Conservation (phyloP, 2,113 vertebrate species). For the Murina feae region DNA sequence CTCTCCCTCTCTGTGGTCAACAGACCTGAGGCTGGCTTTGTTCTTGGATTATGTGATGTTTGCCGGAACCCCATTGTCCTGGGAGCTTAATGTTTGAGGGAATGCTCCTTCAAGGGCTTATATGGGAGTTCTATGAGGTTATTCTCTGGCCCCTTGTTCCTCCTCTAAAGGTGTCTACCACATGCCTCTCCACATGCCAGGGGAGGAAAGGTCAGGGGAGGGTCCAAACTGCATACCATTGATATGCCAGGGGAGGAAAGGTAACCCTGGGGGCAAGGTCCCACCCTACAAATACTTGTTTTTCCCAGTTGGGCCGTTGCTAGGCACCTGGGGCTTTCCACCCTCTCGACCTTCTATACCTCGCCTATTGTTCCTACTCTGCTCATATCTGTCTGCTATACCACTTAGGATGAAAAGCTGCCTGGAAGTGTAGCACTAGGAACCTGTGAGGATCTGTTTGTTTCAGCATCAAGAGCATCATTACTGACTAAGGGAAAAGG, state of each 20-base stretch:
- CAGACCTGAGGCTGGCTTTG: neutral
- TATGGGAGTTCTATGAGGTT: neutral
- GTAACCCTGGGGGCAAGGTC: neutral
- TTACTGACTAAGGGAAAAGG: neutral
- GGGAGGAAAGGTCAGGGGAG: neutral
- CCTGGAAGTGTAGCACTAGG: neutral
- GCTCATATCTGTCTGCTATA: neutral
- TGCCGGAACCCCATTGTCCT: neutral
- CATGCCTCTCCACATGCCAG: too few species aligned
- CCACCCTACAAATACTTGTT: neutral
- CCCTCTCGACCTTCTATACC: neutral
- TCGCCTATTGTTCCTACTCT: neutral
- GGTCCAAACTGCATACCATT: neutral
- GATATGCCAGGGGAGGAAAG: neutral
- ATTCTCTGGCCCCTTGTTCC: neutral
- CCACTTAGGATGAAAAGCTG: rapidly evolving
- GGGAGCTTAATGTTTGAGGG: neutral
- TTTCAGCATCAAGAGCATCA: neutral
- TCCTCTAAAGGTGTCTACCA: neutral
- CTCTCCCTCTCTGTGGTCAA: neutral
- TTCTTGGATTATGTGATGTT: neutral
- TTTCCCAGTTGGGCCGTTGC: neutral
- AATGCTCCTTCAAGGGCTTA: neutral
- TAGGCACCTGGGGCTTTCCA: neutral
- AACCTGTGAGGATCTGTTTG: neutral